A percentile compares a stretch with the other conserved stretches of the same genome.
phyloP scores from a whole-genome alignment of 2,113 vertebrate species.

The Cebidichthys violaceus region DNA sequence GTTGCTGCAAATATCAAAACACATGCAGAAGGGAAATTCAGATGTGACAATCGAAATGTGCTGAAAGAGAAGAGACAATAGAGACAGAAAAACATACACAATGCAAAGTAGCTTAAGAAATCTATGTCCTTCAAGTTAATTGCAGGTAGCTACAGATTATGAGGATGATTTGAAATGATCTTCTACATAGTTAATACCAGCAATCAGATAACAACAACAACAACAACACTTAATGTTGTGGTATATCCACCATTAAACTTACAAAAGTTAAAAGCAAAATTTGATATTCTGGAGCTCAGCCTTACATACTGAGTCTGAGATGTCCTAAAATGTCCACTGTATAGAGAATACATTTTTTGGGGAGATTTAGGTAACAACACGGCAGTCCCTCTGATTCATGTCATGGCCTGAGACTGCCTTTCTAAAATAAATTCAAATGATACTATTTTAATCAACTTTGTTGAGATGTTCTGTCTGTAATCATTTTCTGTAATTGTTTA shows the following conservation, averaged over 20 bases:
- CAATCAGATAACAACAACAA: not conserved
- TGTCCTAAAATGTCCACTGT: not conserved
- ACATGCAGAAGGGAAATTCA: not conserved
- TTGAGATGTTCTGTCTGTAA: not conserved
- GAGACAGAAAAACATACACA: not conserved
- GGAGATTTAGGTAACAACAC: not conserved
- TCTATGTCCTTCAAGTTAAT: not conserved
- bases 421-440: not conserved
- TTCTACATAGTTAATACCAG: not conserved
- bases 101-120: not conserved
- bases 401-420: not conserved
- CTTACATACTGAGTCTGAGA: not conserved
- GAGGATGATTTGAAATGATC: not conserved
- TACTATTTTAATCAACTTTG: not conserved
- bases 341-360: not conserved
- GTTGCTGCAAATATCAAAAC: constrained; percentile 24
- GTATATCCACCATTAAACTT: not conserved
- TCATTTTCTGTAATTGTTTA: not conserved
- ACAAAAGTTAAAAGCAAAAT: not conserved
- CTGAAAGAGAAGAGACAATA: constrained; percentile 9
- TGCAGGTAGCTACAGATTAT: not conserved
- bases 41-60: constrained; percentile 11
- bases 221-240: not conserved
- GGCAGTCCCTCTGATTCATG: not conserved
- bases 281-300: not conserved